A percentile compares a stretch with the other conserved stretches of the same genome.
Evolutionary conservation across 2,113 vertebrate genomes (phyloP).

Genomic region (Microcebus ravelobensis): DNA sequence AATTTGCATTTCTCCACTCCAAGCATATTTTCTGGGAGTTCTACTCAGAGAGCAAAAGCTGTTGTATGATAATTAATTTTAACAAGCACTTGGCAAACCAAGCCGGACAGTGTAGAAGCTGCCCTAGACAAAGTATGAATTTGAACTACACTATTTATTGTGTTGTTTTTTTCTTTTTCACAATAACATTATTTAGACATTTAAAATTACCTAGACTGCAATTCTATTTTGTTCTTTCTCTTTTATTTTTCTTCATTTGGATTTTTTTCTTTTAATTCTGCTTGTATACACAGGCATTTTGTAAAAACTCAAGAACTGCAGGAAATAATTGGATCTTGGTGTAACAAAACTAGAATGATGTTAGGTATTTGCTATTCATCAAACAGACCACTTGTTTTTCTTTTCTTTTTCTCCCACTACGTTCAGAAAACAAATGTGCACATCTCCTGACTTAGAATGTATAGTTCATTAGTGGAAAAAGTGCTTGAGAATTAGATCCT

Average conservation of each 20-base stretch:
- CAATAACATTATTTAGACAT: slow-evolving; percentile 18
- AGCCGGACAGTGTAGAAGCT: slow-evolving; percentile 16
- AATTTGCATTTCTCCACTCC: slow-evolving; percentile 74
- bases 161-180: neutral
- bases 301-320: slow-evolving; percentile 49
- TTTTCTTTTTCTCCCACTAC: neutral
- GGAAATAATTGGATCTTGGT: slow-evolving; percentile 43
- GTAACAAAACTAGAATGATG: slow-evolving; percentile 12
- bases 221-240: neutral
- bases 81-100: slow-evolving; percentile 61
- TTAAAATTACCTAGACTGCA: neutral
- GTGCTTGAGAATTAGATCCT: neutral
- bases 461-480: neutral
- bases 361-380: slow-evolving; percentile 49
- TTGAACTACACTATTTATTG: neutral
- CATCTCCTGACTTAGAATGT: neutral
- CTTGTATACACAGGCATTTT: slow-evolving; percentile 34
- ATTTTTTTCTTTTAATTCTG: slow-evolving; percentile 8
- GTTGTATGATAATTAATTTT: slow-evolving; percentile 72
- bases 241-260: neutral
- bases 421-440: slow-evolving; percentile 49
- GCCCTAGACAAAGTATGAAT: slow-evolving; percentile 18
- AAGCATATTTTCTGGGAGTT: slow-evolving; percentile 71
- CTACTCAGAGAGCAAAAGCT: slow-evolving; percentile 47
- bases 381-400: neutral